Base-by-base conservation (phyloP, 1,140 invertebrate genomes). In the Euschistus heros region DNA sequence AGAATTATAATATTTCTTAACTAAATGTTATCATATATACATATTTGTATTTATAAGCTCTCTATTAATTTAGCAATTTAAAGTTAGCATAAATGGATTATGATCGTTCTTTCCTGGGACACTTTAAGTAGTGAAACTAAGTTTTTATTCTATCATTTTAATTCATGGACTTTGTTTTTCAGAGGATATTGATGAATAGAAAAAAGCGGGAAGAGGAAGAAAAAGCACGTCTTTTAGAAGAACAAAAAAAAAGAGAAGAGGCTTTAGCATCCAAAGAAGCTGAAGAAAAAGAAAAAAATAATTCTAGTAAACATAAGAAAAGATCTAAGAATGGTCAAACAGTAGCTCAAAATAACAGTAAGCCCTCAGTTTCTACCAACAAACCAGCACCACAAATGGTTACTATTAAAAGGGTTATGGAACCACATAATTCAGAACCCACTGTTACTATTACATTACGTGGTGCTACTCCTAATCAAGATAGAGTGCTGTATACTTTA, bases 391-490 rank as follows among this genome's bases (percentile, higher is more conserved):
- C 82, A 33, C 82, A 86, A 64, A 87, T 88, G 74, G 86, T 88
- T 5, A 88, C 86, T 2, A 88, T 88, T 68, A 80, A 85, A 61
- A 75, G 85, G 24, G 82, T 87, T 0, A 82, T 83, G 75, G 82
- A 84, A 67, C 79, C 80, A 7, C 81, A 80, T 64, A 82, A 80
- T 69, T 76, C 81, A 15, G 84, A 86, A 67, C 85, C 86, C 30
- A 86, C 84, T 7, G 86, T 88, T 3, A 88, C 86, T 0, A 86
- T 88, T 37, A 87, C 86, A 1, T 75, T 87, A 14, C 86, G 87
- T 70, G 86, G 86, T 15, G 82, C 84, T 68, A 84, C 85, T 2
- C 85, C 86, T 13, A 84, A 85, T 63, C 82, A 87, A 71, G 86
- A 88, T 70, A 84, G 86, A 72, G 79, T 88, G 37, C 73, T 88